phyloP scores from a whole-genome alignment of 2,797 vertebrate species.

The Gadopsis marmoratus region DNA sequence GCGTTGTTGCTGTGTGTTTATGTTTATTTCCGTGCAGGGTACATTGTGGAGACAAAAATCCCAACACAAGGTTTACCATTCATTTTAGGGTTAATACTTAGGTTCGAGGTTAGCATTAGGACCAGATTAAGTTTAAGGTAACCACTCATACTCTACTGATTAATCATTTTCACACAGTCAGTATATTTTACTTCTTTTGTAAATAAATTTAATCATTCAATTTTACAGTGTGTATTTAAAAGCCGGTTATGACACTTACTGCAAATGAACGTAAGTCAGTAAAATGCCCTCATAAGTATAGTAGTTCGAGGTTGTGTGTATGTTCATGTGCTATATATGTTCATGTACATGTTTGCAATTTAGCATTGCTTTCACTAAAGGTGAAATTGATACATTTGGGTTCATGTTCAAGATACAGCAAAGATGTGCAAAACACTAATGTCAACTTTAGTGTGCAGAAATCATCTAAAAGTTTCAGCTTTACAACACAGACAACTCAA shows the following conservation, averaged over 20 bases:
- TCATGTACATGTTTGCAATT: too few species aligned
- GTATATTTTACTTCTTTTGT: background rate
- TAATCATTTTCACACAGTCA: background rate
- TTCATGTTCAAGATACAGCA: too few species aligned
- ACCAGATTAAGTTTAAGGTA: background rate
- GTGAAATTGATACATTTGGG: too few species aligned
- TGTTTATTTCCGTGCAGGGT: conserved; percentile 11
- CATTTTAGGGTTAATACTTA: background rate
- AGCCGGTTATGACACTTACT: too few species aligned
- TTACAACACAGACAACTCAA: background rate
- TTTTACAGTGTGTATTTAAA: too few species aligned
- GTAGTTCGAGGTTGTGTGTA: too few species aligned
- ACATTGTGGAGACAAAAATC: background rate
- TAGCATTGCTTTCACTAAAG: too few species aligned
- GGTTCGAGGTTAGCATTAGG: background rate
- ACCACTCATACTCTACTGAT: background rate
- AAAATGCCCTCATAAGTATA: too few species aligned
- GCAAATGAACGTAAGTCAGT: too few species aligned
- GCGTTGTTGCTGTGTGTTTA: conserved; percentile 24
- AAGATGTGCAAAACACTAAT: too few species aligned
- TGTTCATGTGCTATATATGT: too few species aligned
- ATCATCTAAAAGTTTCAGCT: background rate
- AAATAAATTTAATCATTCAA: background rate
- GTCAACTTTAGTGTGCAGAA: too few species aligned
- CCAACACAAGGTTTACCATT: background rate